These are phyloP conservation scores for Halocaridina rubra DNA, from an alignment of 2,888 invertebrate genomes.

Conservation along the genomic window DNA sequence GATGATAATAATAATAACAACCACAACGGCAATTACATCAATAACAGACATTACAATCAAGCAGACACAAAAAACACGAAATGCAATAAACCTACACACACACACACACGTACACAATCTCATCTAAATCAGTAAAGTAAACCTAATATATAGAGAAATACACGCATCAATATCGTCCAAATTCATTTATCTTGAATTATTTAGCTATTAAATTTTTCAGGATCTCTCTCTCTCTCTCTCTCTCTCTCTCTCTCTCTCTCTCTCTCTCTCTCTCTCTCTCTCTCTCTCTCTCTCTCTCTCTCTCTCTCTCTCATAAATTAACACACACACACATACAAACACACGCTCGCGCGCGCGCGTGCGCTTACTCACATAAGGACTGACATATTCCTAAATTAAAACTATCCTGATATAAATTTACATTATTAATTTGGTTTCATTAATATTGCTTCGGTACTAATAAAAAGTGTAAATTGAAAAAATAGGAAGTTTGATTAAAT, in stretches of 20 bases:
- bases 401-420: too few relatives aligned
- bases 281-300: too few relatives aligned
- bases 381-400: too few relatives aligned
- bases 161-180: too few relatives aligned
- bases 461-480: neutral
- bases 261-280: constrained; percentile 1
- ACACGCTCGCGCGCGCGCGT: too few relatives aligned
- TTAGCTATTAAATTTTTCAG: neutral
- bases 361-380: too few relatives aligned
- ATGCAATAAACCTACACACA: neutral
- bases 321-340: too few relatives aligned
- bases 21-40: too few relatives aligned
- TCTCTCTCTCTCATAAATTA: too few relatives aligned
- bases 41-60: neutral
- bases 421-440: too few relatives aligned
- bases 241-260: constrained; percentile 1
- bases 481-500: neutral
- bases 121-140: neutral
- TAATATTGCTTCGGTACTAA: too few relatives aligned
- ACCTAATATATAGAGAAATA: neutral
- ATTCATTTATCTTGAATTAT: neutral
- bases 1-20: too few relatives aligned
- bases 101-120: neutral
- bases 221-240: neutral
- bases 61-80: neutral